Conservation (phyloP, 2,888 invertebrate genomes). For the Rotaria magnacalcarata region DNA sequence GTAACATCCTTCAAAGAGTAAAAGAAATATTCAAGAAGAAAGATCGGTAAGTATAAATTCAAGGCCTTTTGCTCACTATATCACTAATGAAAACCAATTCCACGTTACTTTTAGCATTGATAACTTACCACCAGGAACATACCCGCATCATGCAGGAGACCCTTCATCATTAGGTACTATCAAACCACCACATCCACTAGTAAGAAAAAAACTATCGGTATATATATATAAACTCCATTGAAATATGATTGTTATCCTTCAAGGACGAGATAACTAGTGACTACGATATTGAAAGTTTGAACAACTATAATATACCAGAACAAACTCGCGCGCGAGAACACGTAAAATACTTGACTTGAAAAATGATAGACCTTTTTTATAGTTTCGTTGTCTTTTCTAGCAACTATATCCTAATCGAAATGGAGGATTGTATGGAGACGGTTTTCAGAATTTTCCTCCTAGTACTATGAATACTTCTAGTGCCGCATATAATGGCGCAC, state of each 20-base stretch:
- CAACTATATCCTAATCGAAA: too few species aligned
- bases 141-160: background rate
- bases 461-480: background rate
- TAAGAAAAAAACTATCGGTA: background rate
- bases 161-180: background rate
- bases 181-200: background rate
- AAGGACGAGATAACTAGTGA: background rate
- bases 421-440: background rate
- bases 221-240: background rate
- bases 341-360: background rate
- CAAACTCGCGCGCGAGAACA: background rate
- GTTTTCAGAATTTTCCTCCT: background rate
- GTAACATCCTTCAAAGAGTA: background rate
- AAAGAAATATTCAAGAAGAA: background rate
- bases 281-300: background rate
- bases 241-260: background rate
- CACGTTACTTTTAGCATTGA: background rate
- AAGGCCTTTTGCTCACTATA: background rate
- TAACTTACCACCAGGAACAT: background rate
- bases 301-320: background rate
- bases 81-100: background rate
- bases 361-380: too few species aligned
- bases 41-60: background rate
- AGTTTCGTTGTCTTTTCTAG: too few species aligned
- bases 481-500: background rate